Evolutionary conservation across 2,888 invertebrate species (phyloP), one percentile per base, ranked within the genome.

Genomic region (Bembecia ichneumoniformis): DNA sequence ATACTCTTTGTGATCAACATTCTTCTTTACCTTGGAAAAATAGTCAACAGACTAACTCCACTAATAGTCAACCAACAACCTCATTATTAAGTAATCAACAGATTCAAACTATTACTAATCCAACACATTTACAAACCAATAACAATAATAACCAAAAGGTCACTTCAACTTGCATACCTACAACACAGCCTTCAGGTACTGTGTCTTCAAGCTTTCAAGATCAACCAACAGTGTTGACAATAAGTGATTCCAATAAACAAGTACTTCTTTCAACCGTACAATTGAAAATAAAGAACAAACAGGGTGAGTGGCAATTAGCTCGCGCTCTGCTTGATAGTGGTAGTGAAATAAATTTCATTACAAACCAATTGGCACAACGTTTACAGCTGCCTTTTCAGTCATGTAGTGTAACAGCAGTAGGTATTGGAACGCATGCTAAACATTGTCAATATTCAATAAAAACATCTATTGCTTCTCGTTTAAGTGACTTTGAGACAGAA

Each of bases 191-290:
- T n/a, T n/a, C n/a, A n/a, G n/a, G 10, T 35, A 7, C 35, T 35
- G 35, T 35, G 5, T 35, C 4, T 35, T 7, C 35, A 35, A 7
- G 35, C 10, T 35, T 35, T 10, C 35, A 4, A 7, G 35, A 7
- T 35, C 35, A 35, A 35, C 35, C 35, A 35, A 35, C 35, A 35
- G 35, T 35, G 35, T n/a, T 35, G 35, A 35, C 4, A 35, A 10
- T 35, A 35, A 35, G 35, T 10, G 35, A 35, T 10, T 7, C 4
- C 10, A 35, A 7, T 35, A 35, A 35, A 35, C 35, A 45, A 17
- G 17, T 36, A 20, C n/a, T 46, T 13, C 45, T 46, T n/a, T 46
- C 46, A 5, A 55, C 55, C 49, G 55, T 51, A 13, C 20, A 50
- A 1, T 48, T 52, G 20, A 44, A 49, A 35, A 35, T 54, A 9